Percentiles rank a stretch among this genome's conserved stretches.
These are phyloP conservation scores for Pseudomugil gertrudae DNA, from an alignment of 2,797 vertebrate genomes.

Conservation along the genomic window DNA sequence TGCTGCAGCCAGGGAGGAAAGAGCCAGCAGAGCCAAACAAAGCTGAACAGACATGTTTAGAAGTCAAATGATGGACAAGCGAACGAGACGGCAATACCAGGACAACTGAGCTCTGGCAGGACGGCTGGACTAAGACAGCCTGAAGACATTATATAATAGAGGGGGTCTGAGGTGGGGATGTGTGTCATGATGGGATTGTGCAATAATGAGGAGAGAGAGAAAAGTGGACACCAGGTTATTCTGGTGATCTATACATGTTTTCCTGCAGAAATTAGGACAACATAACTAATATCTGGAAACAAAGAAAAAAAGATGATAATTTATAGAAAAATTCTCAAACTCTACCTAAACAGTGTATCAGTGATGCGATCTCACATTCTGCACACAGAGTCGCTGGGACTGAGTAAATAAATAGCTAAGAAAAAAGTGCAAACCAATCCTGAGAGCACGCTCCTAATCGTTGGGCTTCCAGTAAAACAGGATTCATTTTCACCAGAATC, in stretches of 20 bases:
- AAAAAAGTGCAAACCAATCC: too few relatives aligned
- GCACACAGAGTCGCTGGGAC: too few relatives aligned
- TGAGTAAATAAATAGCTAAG: too few relatives aligned
- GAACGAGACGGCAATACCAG: not conserved
- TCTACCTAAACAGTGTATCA: too few relatives aligned
- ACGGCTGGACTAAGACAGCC: not conserved
- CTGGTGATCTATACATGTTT: not conserved
- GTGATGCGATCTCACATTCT: too few relatives aligned
- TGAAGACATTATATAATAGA: not conserved
- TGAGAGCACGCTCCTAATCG: too few relatives aligned
- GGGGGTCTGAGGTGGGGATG: slow-evolving; percentile 1
- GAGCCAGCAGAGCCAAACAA: slow-evolving; percentile 42
- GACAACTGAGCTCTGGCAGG: slow-evolving; percentile 11
- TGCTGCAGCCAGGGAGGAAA: slow-evolving; percentile 41
- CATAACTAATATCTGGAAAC: not conserved
- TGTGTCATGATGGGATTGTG: not conserved
- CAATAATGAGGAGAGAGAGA: not conserved
- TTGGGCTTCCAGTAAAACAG: too few relatives aligned
- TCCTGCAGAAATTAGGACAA: not conserved
- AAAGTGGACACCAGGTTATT: not conserved
- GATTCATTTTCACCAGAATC: too few relatives aligned
- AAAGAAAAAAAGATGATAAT: too few relatives aligned
- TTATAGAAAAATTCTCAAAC: too few relatives aligned
- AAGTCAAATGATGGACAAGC: slow-evolving; percentile 7
- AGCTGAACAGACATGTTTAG: slow-evolving; percentile 45